Evolutionary conservation across 2,113 vertebrate species (phyloP).

Genomic region (Montifringilla adamsi): DNA sequence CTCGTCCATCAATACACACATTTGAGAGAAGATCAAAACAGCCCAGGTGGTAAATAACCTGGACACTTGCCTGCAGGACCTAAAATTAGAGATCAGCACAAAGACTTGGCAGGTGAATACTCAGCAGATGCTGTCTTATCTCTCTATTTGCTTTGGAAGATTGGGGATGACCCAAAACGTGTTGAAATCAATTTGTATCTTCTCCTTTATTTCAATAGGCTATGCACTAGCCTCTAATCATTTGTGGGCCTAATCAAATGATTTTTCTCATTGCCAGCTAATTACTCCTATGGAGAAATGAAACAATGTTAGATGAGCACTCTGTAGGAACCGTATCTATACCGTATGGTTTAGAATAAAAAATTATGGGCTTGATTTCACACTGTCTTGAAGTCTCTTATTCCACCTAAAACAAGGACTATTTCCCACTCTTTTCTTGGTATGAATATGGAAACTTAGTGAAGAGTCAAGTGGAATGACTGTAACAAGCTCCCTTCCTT

Average conservation of each 20-base stretch:
- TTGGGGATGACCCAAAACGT: slow-evolving; percentile 34
- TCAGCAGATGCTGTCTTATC: slow-evolving; percentile 60
- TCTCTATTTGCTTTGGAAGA: slow-evolving; percentile 59
- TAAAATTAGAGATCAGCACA: slow-evolving; percentile 48
- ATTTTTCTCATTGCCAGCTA: slow-evolving; percentile 48
- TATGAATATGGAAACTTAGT: accelerated
- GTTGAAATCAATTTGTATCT: slow-evolving; percentile 52
- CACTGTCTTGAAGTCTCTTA: background rate
- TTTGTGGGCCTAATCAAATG: slow-evolving; percentile 45
- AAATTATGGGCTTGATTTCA: background rate
- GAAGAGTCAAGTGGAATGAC: background rate
- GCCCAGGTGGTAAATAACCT: slow-evolving; percentile 54
- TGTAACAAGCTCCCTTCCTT: background rate
- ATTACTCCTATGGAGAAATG: slow-evolving; percentile 29
- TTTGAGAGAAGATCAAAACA: slow-evolving; percentile 18
- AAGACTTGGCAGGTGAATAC: slow-evolving; percentile 49
- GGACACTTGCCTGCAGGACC: slow-evolving; percentile 26
- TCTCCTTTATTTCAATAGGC: slow-evolving; percentile 15
- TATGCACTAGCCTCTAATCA: background rate
- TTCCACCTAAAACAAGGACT: background rate
- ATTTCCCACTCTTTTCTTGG: background rate
- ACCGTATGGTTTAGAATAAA: background rate
- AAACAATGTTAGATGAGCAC: slow-evolving; percentile 36
- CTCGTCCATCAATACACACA: background rate
- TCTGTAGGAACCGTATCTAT: background rate